Evolutionary conservation across 37 sponge, comb jelly and placozoan species (phyloP).

Genomic region (Beroe ovata): DNA sequence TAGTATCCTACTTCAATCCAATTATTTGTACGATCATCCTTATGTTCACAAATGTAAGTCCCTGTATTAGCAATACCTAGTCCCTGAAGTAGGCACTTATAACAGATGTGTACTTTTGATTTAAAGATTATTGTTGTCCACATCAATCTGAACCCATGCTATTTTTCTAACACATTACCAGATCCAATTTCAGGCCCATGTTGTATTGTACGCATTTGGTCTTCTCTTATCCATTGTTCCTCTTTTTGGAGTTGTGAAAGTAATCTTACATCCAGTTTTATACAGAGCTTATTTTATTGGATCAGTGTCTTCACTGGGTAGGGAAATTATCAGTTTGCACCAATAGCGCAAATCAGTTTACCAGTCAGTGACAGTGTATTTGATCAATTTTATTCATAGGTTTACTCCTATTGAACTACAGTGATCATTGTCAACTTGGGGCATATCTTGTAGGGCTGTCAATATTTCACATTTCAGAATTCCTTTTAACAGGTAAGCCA

Average conservation of each 20-base stretch:
- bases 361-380: too few relatives aligned
- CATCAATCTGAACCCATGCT: neutral
- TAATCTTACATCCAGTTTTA: neutral
- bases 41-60: slow-evolving; percentile 15
- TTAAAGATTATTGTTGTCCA: neutral
- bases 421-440: slow-evolving; percentile 69
- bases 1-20: slow-evolving; percentile 35
- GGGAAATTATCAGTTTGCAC: too few relatives aligned
- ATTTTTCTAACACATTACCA: neutral
- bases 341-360: too few relatives aligned
- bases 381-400: too few relatives aligned
- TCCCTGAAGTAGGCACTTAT: too few relatives aligned
- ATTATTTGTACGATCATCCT: slow-evolving; percentile 6
- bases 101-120: too few relatives aligned
- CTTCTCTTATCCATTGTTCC: neutral
- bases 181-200: slow-evolving; percentile 22
- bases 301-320: slow-evolving; percentile 27
- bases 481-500: slow-evolving; percentile 75
- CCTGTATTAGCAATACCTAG: too few relatives aligned
- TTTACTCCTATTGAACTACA: neutral
- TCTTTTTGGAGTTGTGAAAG: neutral
- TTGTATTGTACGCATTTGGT: slow-evolving; percentile 25
- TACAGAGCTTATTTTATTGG: slow-evolving; percentile 66
- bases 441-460: slow-evolving; percentile 77
- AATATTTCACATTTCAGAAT: slow-evolving; percentile 93